These are phyloP conservation scores for Laspeyria flexula DNA, from an alignment of 2,888 invertebrate genomes.

Conservation along the genomic window DNA sequence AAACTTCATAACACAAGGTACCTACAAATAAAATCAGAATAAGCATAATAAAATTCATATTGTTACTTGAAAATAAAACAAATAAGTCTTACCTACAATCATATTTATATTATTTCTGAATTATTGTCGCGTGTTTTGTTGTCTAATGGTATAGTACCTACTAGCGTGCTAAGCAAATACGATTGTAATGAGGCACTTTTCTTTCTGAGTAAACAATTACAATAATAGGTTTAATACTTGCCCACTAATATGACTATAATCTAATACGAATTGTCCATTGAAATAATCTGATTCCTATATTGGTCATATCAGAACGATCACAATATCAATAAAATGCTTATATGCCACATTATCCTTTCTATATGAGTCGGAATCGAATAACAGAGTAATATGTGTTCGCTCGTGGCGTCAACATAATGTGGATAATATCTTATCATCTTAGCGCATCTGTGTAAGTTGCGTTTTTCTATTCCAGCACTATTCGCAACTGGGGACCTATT, in stretches of 20 bases:
- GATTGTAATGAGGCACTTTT: no score
- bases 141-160: no score
- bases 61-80: not conserved
- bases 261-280: no score
- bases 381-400: slow-evolving; percentile 20
- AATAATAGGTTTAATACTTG: no score
- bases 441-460: slow-evolving; percentile 21
- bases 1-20: slow-evolving; percentile 35
- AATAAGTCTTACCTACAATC: no score
- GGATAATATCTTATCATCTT: slow-evolving; percentile 21
- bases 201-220: no score
- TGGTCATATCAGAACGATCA: slow-evolving; percentile 10
- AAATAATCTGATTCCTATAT: slow-evolving; percentile 10
- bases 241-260: no score
- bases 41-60: slow-evolving; percentile 21
- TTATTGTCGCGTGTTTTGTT: no score
- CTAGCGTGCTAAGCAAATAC: no score
- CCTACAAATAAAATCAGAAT: slow-evolving; percentile 21
- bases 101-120: no score
- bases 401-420: slow-evolving; percentile 25
- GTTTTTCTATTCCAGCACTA: slow-evolving; percentile 26
- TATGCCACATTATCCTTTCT: slow-evolving; percentile 18
- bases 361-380: slow-evolving; percentile 19
- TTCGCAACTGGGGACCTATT: slow-evolving; percentile 30
- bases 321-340: slow-evolving; percentile 15